Evolutionary conservation across 1,140 invertebrate genomes (phyloP).

Genomic region (Achatina immaculata): DNA sequence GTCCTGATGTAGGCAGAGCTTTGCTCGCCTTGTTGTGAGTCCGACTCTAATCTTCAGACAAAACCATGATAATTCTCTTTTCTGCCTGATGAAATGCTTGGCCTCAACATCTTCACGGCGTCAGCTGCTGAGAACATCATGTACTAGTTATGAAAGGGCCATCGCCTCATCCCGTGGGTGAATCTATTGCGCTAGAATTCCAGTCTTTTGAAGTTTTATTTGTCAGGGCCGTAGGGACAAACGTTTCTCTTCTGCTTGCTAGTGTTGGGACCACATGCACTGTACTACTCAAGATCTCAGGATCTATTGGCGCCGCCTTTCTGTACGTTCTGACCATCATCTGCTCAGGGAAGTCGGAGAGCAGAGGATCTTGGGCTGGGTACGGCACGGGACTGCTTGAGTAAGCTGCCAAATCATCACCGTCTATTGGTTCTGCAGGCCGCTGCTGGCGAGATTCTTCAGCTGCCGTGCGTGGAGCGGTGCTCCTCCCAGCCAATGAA

Average conservation of each 20-base stretch:
- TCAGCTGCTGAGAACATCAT: too few species aligned
- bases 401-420: constrained; percentile 80
- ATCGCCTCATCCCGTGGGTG: too few species aligned
- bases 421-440: constrained; percentile 75
- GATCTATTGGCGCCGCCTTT: neutral
- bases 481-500: constrained; percentile 60
- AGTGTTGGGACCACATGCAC: neutral
- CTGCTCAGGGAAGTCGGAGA: constrained; percentile 89
- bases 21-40: too few species aligned
- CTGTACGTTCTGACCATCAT: constrained; percentile 81
- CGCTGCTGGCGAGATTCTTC: too few species aligned
- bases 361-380: constrained; percentile 75
- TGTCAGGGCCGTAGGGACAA: neutral
- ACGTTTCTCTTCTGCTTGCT: neutral
- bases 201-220: neutral
- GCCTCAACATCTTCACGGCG: too few species aligned
- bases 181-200: too few species aligned
- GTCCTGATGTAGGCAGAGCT: too few species aligned
- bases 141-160: too few species aligned
- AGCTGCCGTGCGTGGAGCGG: too few species aligned
- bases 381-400: constrained; percentile 85
- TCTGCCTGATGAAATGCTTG: too few species aligned
- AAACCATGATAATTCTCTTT: too few species aligned
- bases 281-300: neutral
- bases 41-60: too few species aligned